Conservation (phyloP, 2,113 vertebrate genomes). For the Amphiprion ocellaris region DNA sequence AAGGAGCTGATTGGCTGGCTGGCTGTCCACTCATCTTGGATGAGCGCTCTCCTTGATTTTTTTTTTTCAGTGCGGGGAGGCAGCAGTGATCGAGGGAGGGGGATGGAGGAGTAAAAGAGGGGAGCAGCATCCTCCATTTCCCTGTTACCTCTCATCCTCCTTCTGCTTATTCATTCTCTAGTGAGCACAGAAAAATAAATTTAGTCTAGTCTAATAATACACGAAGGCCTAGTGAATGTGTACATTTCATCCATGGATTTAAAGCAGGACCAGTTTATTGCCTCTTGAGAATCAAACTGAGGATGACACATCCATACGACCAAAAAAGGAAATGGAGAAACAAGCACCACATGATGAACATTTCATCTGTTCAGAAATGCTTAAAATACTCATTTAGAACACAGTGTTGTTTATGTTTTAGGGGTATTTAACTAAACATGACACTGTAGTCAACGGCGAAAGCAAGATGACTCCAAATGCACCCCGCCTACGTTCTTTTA, state of each 20-base stretch:
- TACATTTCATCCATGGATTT: neutral
- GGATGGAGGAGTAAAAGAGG: conserved; percentile 48
- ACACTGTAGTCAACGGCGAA: too few relatives aligned
- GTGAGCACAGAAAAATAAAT: neutral
- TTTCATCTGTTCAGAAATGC: too few relatives aligned
- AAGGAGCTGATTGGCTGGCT: conserved; percentile 71
- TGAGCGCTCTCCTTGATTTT: conserved; percentile 67
- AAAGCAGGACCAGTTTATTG: neutral
- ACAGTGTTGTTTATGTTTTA: too few relatives aligned
- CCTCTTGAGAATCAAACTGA: neutral
- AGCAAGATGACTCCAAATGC: too few relatives aligned
- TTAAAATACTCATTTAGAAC: too few relatives aligned
- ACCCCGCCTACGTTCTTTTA: too few relatives aligned
- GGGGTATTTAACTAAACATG: too few relatives aligned
- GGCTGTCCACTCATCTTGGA: conserved; percentile 72
- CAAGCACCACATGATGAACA: too few relatives aligned
- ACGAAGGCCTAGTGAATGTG: too few relatives aligned
- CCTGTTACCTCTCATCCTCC: conserved; percentile 35
- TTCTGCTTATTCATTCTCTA: conserved; percentile 13
- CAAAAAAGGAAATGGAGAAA: too few relatives aligned
- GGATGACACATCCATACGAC: too few relatives aligned
- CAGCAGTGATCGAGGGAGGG: conserved; percentile 47
- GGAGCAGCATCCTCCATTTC: conserved; percentile 69
- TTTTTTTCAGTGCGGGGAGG: conserved; percentile 49
- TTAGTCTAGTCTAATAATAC: neutral